Conservation (phyloP, 2,113 vertebrate genomes). For the Otocyon megalotis region DNA sequence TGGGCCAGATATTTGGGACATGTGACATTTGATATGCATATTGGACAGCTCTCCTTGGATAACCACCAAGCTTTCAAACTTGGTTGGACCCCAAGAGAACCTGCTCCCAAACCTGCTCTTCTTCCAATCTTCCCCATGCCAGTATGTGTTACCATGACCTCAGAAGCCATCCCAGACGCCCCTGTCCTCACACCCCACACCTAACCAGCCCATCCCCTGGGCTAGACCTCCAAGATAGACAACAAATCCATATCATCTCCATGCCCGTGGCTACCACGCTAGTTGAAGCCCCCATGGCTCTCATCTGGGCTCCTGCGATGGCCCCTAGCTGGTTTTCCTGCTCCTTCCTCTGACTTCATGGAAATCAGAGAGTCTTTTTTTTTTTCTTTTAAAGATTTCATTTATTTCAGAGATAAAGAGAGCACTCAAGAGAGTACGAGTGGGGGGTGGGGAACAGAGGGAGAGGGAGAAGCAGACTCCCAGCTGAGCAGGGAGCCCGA, state of each 20-base stretch:
- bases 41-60: not conserved
- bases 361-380: not conserved
- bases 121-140: not conserved
- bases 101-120: not conserved
- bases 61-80: not conserved
- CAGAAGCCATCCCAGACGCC: not conserved
- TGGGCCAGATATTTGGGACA: not conserved
- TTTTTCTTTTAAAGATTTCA: not conserved
- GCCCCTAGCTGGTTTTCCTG: not conserved
- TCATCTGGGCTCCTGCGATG: fast-evolving
- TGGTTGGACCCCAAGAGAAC: not conserved
- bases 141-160: not conserved
- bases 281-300: fast-evolving
- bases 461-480: not conserved
- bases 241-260: not conserved
- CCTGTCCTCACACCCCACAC: not conserved
- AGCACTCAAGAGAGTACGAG: not conserved
- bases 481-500: not conserved
- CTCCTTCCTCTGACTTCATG: not conserved
- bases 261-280: not conserved
- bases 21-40: not conserved
- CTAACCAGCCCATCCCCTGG: not conserved
- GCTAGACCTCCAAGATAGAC: not conserved
- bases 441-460: not conserved
- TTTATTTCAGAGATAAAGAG: not conserved